phyloP scores from a whole-genome alignment of 2,797 vertebrate species.

The Smutsia temminckii region DNA sequence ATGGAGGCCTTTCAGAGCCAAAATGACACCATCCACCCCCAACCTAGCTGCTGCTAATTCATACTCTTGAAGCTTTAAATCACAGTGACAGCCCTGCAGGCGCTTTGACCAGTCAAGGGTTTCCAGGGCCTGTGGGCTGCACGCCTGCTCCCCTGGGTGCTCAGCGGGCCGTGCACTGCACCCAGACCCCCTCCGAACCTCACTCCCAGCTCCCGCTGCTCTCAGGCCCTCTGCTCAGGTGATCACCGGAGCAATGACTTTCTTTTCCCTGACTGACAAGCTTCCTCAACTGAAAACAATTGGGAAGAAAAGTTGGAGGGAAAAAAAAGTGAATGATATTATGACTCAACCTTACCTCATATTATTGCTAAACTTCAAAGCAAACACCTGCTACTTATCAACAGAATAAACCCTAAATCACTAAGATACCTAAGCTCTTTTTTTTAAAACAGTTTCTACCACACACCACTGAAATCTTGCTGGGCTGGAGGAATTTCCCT shows the following conservation, averaged over 20 bases:
- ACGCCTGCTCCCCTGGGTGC: neutral
- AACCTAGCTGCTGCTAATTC: neutral
- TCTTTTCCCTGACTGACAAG: neutral
- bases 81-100: neutral
- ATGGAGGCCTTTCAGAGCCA: conserved; percentile 11
- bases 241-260: neutral
- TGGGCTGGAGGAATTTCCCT: neutral
- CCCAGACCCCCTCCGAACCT: neutral
- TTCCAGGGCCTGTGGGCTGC: neutral
- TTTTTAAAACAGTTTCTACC: neutral
- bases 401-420: neutral
- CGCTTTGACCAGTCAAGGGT: neutral
- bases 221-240: neutral
- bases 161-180: neutral
- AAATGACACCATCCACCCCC: neutral
- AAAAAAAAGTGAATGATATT: neutral
- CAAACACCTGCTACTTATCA: neutral
- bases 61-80: conserved; percentile 1
- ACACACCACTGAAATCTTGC: neutral
- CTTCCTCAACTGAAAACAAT: neutral
- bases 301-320: neutral
- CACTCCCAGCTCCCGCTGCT: neutral
- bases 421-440: neutral
- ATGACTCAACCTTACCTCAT: neutral
- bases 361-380: neutral